These are phyloP conservation scores for Vollenhovia emeryi DNA, from an alignment of 1,140 invertebrate species.

Conservation along the genomic window DNA sequence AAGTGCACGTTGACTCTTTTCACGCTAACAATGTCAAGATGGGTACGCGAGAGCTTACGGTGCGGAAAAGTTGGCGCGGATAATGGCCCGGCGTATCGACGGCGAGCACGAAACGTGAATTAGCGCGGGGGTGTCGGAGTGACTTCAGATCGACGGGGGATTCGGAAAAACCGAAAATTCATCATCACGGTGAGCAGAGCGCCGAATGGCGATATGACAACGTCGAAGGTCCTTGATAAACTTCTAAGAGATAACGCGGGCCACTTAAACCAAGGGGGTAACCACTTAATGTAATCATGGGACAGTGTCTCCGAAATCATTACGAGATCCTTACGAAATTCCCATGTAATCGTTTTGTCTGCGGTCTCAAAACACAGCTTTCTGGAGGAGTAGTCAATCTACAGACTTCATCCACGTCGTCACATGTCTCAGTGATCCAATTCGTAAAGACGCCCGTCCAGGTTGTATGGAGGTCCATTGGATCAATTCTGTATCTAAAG, in stretches of 20 bases:
- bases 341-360: too few species aligned
- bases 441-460: too few species aligned
- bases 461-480: too few species aligned
- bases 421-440: too few species aligned
- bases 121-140: not conserved
- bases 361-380: too few species aligned
- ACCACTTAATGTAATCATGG: too few species aligned
- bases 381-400: too few species aligned
- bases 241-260: not conserved
- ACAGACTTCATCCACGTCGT: too few species aligned
- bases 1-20: slow-evolving; percentile 46
- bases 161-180: not conserved
- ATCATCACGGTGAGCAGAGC: not conserved
- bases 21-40: slow-evolving; percentile 47
- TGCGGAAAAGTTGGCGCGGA: slow-evolving; percentile 40
- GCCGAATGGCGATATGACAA: not conserved
- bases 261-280: not conserved
- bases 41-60: slow-evolving; percentile 23
- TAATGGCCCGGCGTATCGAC: slow-evolving; percentile 13
- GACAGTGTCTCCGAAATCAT: too few species aligned
- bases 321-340: too few species aligned
- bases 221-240: not conserved
- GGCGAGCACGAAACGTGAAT: slow-evolving; percentile 20
- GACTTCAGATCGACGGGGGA: not conserved
- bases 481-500: too few species aligned